Evolutionary conservation across 2,797 vertebrate species (phyloP).

Genomic region (Chiloscyllium punctatum): DNA sequence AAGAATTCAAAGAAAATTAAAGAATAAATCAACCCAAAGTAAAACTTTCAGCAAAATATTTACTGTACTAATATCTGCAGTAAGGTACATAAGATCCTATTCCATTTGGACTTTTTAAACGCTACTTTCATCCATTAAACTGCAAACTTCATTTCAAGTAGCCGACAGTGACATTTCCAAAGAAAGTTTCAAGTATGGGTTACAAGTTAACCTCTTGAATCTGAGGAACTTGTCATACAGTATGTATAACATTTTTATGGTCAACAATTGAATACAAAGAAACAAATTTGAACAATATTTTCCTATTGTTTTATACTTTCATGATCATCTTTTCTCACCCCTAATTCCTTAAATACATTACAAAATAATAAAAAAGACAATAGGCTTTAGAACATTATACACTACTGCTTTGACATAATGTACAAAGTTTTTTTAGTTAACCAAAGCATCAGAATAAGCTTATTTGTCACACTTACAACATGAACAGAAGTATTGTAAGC

Average conservation of each 20-base stretch:
- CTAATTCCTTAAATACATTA: constrained; percentile 34
- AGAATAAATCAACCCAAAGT: constrained; percentile 53
- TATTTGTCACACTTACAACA: constrained; percentile 31
- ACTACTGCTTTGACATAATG: constrained; percentile 15
- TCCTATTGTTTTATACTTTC: constrained; percentile 33
- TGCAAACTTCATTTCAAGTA: constrained; percentile 38
- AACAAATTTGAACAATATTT: constrained; percentile 31
- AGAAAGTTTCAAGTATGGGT: constrained; percentile 60
- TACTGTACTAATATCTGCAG: constrained; percentile 77
- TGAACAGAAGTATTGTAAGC: neutral
- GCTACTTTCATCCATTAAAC: constrained; percentile 30
- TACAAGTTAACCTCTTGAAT: constrained; percentile 53
- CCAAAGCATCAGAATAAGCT: neutral
- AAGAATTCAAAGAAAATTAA: constrained; percentile 42
- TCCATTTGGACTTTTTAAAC: constrained; percentile 58
- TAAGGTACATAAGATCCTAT: constrained; percentile 75
- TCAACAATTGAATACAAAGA: constrained; percentile 11
- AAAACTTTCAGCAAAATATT: constrained; percentile 74
- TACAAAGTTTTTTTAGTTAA: constrained; percentile 29
- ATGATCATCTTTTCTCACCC: constrained; percentile 11
- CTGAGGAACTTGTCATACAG: constrained; percentile 50
- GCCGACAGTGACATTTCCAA: neutral
- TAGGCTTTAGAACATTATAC: constrained; percentile 33
- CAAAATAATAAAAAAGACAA: constrained; percentile 33
- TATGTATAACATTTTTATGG: constrained; percentile 42